These are phyloP conservation scores for Apeltes quadracus DNA, from an alignment of 2,113 vertebrate genomes.

Conservation along the genomic window DNA sequence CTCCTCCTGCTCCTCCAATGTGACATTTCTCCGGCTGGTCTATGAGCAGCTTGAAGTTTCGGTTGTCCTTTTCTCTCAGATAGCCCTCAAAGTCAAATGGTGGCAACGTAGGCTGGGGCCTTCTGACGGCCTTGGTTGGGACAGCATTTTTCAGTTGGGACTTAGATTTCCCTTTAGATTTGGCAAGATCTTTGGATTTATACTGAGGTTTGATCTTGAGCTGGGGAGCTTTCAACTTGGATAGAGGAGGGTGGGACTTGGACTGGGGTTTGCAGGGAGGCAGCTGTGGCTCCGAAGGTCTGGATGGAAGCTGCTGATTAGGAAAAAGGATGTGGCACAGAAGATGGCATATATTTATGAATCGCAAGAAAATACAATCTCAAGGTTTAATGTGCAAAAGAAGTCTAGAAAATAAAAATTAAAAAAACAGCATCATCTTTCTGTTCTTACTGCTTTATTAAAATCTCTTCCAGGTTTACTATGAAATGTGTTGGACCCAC, in stretches of 20 bases:
- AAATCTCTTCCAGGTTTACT: not conserved
- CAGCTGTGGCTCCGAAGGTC: conserved; percentile 33
- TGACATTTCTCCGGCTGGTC: conserved; percentile 92
- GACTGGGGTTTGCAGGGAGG: conserved; percentile 47
- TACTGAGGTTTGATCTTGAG: conserved; percentile 43
- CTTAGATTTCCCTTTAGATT: conserved; percentile 58
- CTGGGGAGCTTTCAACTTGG: conserved; percentile 56
- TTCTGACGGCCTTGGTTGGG: conserved; percentile 41
- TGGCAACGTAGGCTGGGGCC: conserved; percentile 44
- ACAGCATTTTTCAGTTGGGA: conserved; percentile 32
- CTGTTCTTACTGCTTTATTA: not conserved
- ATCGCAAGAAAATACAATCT: not conserved
- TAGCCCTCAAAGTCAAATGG: conserved; percentile 90
- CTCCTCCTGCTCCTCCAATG: conserved; percentile 26
- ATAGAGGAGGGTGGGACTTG: conserved; percentile 46
- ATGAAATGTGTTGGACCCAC: not conserved
- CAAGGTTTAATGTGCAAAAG: not conserved
- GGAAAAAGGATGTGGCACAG: conserved; percentile 1
- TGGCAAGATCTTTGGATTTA: conserved; percentile 56
- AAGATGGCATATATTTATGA: conserved; percentile 3
- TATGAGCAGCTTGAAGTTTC: conserved; percentile 89
- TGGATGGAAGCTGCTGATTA: conserved; percentile 1
- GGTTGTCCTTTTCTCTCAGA: conserved; percentile 88
- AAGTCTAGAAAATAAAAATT: not conserved
- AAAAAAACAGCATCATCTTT: not conserved